Base-by-base conservation (phyloP, 2,888 invertebrate genomes). In the Oscheius sp. region DNA sequence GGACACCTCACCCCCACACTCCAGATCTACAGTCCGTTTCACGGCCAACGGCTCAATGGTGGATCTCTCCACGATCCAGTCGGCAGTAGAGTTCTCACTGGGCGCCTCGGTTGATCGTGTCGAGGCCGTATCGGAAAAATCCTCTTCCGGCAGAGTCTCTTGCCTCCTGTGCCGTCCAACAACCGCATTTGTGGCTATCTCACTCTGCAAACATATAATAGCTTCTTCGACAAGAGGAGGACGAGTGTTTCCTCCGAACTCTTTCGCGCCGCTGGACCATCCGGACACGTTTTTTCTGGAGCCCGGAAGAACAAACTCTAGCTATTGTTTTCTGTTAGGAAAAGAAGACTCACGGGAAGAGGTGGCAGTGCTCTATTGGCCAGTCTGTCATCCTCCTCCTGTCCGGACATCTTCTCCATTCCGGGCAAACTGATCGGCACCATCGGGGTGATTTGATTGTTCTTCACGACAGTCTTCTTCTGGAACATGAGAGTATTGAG, bases 401-500 rank as follows among this genome's bases (percentile, higher is more conserved):
- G 35, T 29, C 58, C 35, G 13, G 37, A 32, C 76, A 76, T 76
- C 53, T 51, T 73, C 13, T 65, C 73, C 76, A 76, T 73, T n/a
- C 62, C 60, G 29, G 51, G 50, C n/a, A 76, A n/a, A 10, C 37
- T 35, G 47, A 73, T 66, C 47, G 71, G 60, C 1, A 48, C 2
- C 58, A 60, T 70, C 13, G 11, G 48, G 2, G 70, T 60, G 10
- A 70, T 55, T 55, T 68, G 29, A 35, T 63, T 74, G 10, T 29
- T 47, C n/a, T 48, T 65, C 47, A 59, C 48, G 1, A 37, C 51
- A 3, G 53, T 11, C 63, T 53, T 62, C 55, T 77, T 77, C 58
- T 77, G 65, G 59, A 77, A 77, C 77, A 77, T 77, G 2, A 77
- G 60, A 3, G 77, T 77, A 72, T 77, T 77, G 32, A 77, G 59